A percentile compares a stretch with the other conserved stretches of the same genome.
Conservation (phyloP, 2,797 vertebrate species). For the Amphiprion clarkii region DNA sequence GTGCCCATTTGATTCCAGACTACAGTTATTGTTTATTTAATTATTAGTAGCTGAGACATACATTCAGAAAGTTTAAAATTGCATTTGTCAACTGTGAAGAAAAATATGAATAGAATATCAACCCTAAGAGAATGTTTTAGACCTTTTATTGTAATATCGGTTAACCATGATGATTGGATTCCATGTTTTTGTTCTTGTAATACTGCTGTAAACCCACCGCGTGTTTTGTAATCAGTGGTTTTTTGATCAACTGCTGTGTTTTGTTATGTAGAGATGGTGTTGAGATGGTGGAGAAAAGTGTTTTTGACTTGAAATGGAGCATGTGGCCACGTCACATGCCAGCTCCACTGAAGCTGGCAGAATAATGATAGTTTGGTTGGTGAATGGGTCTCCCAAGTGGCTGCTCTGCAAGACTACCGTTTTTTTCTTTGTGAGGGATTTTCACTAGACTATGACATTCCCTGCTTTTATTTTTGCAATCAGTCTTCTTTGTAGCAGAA, state of each 20-base stretch:
- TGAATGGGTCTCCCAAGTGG: neutral
- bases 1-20: neutral
- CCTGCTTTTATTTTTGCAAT: neutral
- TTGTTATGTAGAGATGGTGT: neutral
- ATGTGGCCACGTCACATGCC: neutral
- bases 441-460: neutral
- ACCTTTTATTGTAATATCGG: neutral
- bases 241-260: neutral
- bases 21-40: conserved; percentile 5
- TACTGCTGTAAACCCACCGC: too few species aligned
- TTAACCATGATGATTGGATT: neutral
- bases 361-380: neutral
- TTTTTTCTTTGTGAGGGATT: neutral
- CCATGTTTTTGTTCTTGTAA: neutral
- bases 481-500: neutral
- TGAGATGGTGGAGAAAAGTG: neutral
- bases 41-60: too few species aligned
- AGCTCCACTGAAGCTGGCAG: neutral
- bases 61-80: neutral
- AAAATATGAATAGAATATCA: too few species aligned
- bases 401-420: neutral
- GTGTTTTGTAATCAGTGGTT: too few species aligned
- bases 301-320: neutral
- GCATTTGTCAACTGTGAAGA: conserved; percentile 25
- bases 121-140: too few species aligned